Base-by-base conservation (phyloP, 2,113 vertebrate genomes). In the Hemiprocne comata region DNA sequence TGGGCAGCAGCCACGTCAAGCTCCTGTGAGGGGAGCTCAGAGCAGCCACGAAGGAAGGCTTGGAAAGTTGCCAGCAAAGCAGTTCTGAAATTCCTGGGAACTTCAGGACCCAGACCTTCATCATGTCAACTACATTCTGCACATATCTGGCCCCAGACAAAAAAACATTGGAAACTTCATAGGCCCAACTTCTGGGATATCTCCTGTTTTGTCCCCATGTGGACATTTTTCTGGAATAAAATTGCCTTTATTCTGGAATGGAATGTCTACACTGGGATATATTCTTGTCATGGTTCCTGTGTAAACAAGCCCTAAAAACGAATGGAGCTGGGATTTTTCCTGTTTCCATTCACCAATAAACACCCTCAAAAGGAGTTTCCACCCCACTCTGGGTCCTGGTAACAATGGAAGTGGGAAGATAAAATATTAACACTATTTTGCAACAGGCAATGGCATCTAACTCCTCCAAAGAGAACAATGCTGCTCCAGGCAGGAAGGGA, bases 341-440 rank as follows among this genome's bases (percentile, higher is more conserved):
- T 89, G 50, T 93, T 94, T 94, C 94, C 95, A 89, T 97, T 97
- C 95, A 95, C 77, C 83, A 96, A 78, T 81, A 95, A 95, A 95
- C 65, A 90, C 83, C 40, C 94, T 89, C 93, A 75, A 87, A 95
- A 94, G 84, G 79, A 78, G 70, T 73, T 94, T 90, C 93, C 88
- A 93, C 77, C 92, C 86, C 54, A 57, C 70, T 92, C 86, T 75
- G 83, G 66, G 73, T 88, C 48, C 69, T 81, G 61, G 85, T 94
- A 94, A 96, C 93, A 95, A 96, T 96, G 84, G 93, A 73, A 93
- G 62, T 53, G 86, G 86, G 90, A 92, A 93, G 90, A 95, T 78
- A 92, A 96, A 96, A 94, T 75, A 95, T 86, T 85, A 93, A 92
- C 36, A 17, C 31, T 85, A 11, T 96, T 95, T 97, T 92, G 93